A percentile compares a stretch with the other conserved stretches of the same genome.
phyloP scores from a whole-genome alignment of 2,113 vertebrate species.

The Pedetes capensis region DNA sequence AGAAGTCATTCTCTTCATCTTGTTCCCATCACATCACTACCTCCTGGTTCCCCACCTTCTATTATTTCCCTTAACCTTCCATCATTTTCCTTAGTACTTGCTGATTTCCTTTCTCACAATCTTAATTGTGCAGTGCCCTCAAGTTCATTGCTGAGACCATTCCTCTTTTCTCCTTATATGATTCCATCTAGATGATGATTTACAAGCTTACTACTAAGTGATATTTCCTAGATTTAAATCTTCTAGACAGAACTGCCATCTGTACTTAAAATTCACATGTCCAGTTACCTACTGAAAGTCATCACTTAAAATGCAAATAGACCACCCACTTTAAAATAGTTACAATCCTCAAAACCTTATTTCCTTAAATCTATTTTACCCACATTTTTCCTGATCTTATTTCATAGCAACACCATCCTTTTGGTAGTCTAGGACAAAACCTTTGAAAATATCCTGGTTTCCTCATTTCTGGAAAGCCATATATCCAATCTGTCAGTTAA shows the following conservation, averaged over 20 bases:
- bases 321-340: not conserved
- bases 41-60: rapidly evolving
- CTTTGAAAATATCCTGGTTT: not conserved
- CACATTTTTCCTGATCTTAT: not conserved
- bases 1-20: not conserved
- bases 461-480: not conserved
- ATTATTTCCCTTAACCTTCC: no score
- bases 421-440: not conserved
- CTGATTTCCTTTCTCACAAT: not conserved
- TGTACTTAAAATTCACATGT: not conserved
- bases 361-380: not conserved
- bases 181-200: not conserved
- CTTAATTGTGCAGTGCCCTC: rapidly evolving
- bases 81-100: no score
- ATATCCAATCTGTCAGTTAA: not conserved
- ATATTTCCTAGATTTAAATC: not conserved
- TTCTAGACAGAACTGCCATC: not conserved
- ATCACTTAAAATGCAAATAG: rapidly evolving
- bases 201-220: not conserved
- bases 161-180: not conserved
- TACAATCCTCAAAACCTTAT: not conserved
- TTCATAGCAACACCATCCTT: not conserved
- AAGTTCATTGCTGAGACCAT: not conserved
- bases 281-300: not conserved
- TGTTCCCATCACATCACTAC: not conserved